Evolutionary conservation across 2,888 invertebrate species (phyloP), one percentile per base, ranked within the genome.

Genomic region (Sinelater perroti): DNA sequence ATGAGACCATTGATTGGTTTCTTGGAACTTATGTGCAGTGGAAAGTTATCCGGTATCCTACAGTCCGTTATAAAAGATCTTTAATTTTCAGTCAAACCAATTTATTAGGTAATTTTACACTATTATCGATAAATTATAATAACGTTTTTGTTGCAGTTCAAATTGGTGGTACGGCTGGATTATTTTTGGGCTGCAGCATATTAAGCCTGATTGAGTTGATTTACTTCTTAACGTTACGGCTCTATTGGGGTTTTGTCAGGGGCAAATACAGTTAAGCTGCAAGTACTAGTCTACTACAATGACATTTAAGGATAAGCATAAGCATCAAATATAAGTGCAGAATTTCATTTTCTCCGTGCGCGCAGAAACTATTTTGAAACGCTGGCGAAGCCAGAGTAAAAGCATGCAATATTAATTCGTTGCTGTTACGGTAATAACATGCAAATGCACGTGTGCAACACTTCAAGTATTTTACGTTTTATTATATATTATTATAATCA

Each of bases 181-280:
- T 82, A 26, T 79, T 81, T 59, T 70, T 81, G 7, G 81, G 80
- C n/a, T 77, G 78, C 44, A 79, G 79, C 46, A 70, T 79, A 17
- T 65, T 80, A 33, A 80, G 80, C 52, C 72, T 78, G 47, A 64
- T 75, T 5, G 80, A 80, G 67, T 68, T 80, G 53, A 26, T 78
- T 11, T 79, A 78, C 64, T 78, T 75, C 51, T 65, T 71, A 5
- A 76, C 76, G 3, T 30, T 63, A 7, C 33, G 58, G 6, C 49
- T 58, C 11, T 58, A 31, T 16, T 54, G 49, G 53, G 38, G 24
- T 8, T 44, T 58, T 11, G 11, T 38, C 1, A 14, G 14, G 35
- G 14, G 14, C n/a, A 31, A 47, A 40, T 28, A 20, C 4, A 40
- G 51, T 31, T 3, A 45, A n/a, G n/a, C n/a, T n/a, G n/a, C n/a